phyloP scores from a whole-genome alignment of 2,113 vertebrate genomes.

The Choloepus hoffmanni region DNA sequence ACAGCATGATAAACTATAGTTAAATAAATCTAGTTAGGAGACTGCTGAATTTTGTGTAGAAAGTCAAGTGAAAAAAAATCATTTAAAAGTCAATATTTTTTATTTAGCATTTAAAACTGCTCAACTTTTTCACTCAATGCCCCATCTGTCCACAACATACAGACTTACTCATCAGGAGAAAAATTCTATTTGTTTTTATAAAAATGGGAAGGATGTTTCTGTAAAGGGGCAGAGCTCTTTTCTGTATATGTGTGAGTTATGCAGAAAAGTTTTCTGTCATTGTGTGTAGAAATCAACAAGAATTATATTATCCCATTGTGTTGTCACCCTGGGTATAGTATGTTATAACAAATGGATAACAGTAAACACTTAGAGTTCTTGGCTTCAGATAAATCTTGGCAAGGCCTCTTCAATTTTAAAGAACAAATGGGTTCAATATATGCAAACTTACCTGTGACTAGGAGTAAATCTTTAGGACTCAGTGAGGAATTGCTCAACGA shows the following conservation, averaged over 20 bases:
- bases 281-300: constrained; percentile 1
- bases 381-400: background rate
- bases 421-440: background rate
- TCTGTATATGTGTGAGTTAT: background rate
- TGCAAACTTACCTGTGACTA: background rate
- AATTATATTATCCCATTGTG: background rate
- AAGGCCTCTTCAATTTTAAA: background rate
- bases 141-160: constrained; percentile 46
- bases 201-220: background rate
- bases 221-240: background rate
- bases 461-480: background rate
- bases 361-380: background rate
- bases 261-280: background rate
- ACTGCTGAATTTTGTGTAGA: constrained; percentile 57
- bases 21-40: constrained; percentile 70
- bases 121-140: constrained; percentile 19
- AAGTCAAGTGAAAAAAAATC: constrained; percentile 56
- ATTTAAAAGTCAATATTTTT: constrained; percentile 61
- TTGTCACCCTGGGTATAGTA: background rate
- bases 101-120: constrained; percentile 40
- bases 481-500: background rate
- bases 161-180: constrained; percentile 34
- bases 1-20: constrained; percentile 50
- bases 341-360: background rate
- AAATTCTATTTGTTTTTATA: constrained; percentile 68